Base-by-base conservation (phyloP, 2,888 invertebrate species). In the Dromius quadrimaculatus region DNA sequence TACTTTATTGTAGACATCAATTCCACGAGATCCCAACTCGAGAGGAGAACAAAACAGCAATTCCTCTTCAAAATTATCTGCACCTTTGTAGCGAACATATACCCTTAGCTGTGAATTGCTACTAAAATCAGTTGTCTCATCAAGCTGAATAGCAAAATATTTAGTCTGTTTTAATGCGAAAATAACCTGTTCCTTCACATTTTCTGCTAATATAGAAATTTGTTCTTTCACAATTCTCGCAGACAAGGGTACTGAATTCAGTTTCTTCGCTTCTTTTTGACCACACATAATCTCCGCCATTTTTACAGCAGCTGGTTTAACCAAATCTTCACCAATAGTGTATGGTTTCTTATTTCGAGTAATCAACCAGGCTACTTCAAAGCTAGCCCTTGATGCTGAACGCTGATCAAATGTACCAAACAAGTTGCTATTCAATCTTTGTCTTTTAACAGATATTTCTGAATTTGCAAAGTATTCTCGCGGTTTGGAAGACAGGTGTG, bases 101-200 rank as follows among this genome's bases (percentile, higher is more conserved):
- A 72, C 36, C 57, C 63, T 72, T 71, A 66, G 71, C 64, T 72
- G 71, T 71, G 72, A 74, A 69, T 74, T 73, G 71, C 72, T 73
- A 74, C 72, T 72, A 66, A 73, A 66, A 74, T 74, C 70, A 64
- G 73, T 75, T 68, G 71, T 72, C 70, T 74, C 70, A 74, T 74
- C 71, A 74, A 36, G 36, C 36, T 36, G 36, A 36, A 9, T 36
- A 36, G 36, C 36, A 36, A 72, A 74, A 74, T 74, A 74, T 36
- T 36, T 36, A 36, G 36, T 11, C 36, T 36, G 36, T 36, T 36
- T 36, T 74, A 74, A 62, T 74, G 73, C 32, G 70, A 72, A 47
- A 72, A 73, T 75, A 73, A 71, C 73, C 72, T 74, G 74, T 74
- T 74, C 73, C 71, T 73, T 74, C 72, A 74, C 72, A 74, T 74